Evolutionary conservation across 2,888 invertebrate genomes (phyloP), one percentile per base, ranked within the genome.

Genomic region (Eilema caniola): DNA sequence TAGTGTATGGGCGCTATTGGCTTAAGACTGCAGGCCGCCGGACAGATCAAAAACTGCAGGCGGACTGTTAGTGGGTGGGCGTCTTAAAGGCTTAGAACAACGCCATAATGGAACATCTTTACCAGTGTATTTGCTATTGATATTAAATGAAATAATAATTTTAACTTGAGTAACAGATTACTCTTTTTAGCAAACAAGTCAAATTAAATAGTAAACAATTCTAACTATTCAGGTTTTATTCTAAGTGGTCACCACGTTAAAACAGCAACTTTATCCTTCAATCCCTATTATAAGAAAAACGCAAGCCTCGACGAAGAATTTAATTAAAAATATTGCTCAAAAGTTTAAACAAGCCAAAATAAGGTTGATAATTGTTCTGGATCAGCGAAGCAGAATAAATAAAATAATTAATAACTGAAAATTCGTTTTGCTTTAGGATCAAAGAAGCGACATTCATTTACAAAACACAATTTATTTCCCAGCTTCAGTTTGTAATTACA

Each of bases 351-450:
- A 62, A 61, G 53, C 61, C 16, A n/a, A 71, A 66, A 71, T 74
- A 72, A 74, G 65, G 57, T 71, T 65, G 66, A 70, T 81, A 81
- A 84, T 87, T 83, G 83, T 82, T 84, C 75, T 79, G 74, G 82
- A 85, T 83, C 85, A 78, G 69, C 77, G 75, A 75, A 70, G 78
- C 80, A 71, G 78, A 84, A 83, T 81, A 86, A 87, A 88, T 85
- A 86, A 83, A 82, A 82, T 83, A 88, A 88, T 87, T 85, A 87
- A 85, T 85, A 84, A 83, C 81, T 79, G 76, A 76, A 79, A 84
- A 85, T 85, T 83, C 74, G 79, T 83, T 84, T 80, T 80, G 65
- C 68, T 70, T 66, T 66, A 76, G 56, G 81, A 85, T 86, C 79
- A 82, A 81, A 84, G 80, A 76, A 73, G 60, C 70, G 78, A 76